These are phyloP conservation scores for Tetranychus urticae DNA, from an alignment of 1,140 invertebrate genomes.

Conservation along the genomic window DNA sequence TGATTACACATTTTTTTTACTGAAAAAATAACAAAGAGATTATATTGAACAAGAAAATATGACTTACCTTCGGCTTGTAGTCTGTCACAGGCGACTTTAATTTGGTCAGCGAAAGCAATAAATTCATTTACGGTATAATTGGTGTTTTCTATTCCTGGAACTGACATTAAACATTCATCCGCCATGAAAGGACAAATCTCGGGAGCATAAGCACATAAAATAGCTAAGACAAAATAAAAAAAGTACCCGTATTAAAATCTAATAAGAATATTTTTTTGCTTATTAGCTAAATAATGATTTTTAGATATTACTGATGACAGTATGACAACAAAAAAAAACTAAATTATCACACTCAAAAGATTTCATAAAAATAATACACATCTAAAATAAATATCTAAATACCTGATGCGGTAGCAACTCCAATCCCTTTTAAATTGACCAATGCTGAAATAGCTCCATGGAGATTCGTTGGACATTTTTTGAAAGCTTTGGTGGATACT, in stretches of 20 bases:
- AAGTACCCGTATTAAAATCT: not conserved
- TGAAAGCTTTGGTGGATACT: conserved; percentile 74
- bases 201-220: not conserved
- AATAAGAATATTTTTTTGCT: too few species aligned
- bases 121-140: conserved; percentile 90
- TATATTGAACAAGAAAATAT: not conserved
- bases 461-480: conserved; percentile 62
- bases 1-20: conserved; percentile 13
- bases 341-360: too few species aligned
- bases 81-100: conserved; percentile 49
- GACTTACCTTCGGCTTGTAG: conserved; percentile 46
- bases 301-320: not conserved
- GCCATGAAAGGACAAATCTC: conserved; percentile 75
- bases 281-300: not conserved
- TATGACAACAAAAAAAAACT: not conserved
- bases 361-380: not conserved
- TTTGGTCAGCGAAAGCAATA: conserved; percentile 74
- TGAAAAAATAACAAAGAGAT: not conserved
- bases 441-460: conserved; percentile 63
- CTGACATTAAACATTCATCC: conserved; percentile 55
- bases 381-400: conserved; percentile 9
- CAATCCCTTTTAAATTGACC: conserved; percentile 61
- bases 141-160: conserved; percentile 63
- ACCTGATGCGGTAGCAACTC: conserved; percentile 69
- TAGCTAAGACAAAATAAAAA: not conserved